phyloP scores from a whole-genome alignment of 2,888 invertebrate genomes.

The Stenodema calcarata region DNA sequence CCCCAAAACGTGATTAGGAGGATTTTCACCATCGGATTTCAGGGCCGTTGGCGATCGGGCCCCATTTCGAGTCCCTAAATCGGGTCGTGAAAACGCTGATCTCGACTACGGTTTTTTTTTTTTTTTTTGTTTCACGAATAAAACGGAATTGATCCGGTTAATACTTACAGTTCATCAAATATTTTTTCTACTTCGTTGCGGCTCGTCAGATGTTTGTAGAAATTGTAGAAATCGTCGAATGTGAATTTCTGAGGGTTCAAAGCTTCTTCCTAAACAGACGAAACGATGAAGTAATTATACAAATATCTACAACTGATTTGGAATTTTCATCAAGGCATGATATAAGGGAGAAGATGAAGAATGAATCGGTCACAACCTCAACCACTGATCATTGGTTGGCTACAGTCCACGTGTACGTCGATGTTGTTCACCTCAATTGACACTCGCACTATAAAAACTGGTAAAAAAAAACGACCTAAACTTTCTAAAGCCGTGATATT shows the following conservation, averaged over 20 bases:
- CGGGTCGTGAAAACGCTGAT: too few species aligned
- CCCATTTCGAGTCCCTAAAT: too few species aligned
- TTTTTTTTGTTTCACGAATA: too few species aligned
- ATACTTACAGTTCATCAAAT: constrained; percentile 85
- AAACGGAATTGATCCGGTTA: too few species aligned
- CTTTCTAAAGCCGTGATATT: too few species aligned
- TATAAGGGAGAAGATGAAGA: background rate
- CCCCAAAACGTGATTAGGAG: too few species aligned
- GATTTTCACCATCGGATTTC: too few species aligned
- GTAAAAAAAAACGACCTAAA: too few species aligned
- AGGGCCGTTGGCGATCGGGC: too few species aligned
- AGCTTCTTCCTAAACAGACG: constrained; percentile 71
- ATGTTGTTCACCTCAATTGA: background rate
- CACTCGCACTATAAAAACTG: background rate
- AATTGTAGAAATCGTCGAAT: constrained; percentile 91
- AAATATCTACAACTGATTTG: background rate
- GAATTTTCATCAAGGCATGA: background rate
- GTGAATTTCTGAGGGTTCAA: constrained; percentile 85
- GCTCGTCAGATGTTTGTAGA: constrained; percentile 88
- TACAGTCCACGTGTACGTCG: background rate
- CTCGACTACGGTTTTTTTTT: too few species aligned
- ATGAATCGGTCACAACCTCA: background rate
- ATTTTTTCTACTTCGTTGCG: constrained; percentile 89
- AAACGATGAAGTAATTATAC: background rate
- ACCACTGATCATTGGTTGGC: background rate